Base-by-base conservation (phyloP, 2,797 vertebrate species). In the Heterohyrax brucei region DNA sequence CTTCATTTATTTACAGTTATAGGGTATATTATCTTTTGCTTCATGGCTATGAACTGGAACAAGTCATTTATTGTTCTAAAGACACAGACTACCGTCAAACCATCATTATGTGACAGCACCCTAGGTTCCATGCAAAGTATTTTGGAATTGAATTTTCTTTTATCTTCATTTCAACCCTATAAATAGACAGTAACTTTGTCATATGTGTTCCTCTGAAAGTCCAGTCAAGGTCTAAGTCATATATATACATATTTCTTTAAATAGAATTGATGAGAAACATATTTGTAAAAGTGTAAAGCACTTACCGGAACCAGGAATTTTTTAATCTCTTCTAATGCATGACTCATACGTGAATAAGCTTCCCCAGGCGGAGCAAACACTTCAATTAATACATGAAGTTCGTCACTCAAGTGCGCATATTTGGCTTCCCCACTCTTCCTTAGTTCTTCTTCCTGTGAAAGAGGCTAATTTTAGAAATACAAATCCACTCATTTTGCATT, bases 281-380 rank as follows among this genome's bases (percentile, higher is more conserved):
- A 1, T 81, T 93, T 44, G 24, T 76, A 94, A 97, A 98, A 96
- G 92, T 46, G 10, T 56, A 96, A 75, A 59, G 96, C 97, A 99
- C 99, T 99, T 99, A 99, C 99, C 76, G 99, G 99, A 98, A 99
- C 99, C 88, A 99, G 99, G 98, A 99, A 99, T 98, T 99, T 99
- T 98, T 99, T 99, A 68, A 99, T 99, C 98, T 99, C 99, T 98
- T 99, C 99, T 98, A 99, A 98, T 93, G 99, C 99, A 96, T 99
- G 99, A 98, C 99, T 99, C 99, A 99, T 99, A 61, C 99, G 99
- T 98, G 99, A 99, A 99, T 99, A 99, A 5, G 99, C 99, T 98
- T 99, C 99, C 97, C 99, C 99, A 85, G 99, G 99, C 95, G 99
- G 99, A 98, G 99, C 99, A 97, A 99, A 99, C 97, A 99, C 99